These are phyloP conservation scores for Trematomus loennbergii DNA, from an alignment of 2,113 vertebrate genomes.

Conservation along the genomic window DNA sequence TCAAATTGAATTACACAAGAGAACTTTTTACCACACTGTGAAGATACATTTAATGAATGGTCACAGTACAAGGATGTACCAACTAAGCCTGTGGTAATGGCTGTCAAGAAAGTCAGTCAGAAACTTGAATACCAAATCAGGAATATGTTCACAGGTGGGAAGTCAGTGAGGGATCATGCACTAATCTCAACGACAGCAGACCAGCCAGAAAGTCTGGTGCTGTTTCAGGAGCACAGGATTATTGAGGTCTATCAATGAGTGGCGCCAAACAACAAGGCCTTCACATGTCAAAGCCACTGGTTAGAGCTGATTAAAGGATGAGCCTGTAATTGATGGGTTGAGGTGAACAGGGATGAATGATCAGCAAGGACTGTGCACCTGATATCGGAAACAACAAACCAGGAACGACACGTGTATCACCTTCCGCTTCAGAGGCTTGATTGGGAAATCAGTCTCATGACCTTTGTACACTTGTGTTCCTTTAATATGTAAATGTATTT, in stretches of 20 bases:
- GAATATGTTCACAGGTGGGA: background rate
- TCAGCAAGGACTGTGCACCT: background rate
- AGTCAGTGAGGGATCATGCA: background rate
- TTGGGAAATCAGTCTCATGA: background rate
- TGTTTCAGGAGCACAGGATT: background rate
- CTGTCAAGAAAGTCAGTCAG: background rate
- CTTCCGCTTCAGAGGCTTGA: background rate
- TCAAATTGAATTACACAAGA: background rate
- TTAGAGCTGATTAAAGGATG: constrained; percentile 46
- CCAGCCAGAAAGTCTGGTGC: background rate
- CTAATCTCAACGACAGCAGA: background rate
- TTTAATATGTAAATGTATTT: background rate
- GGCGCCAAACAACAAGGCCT: background rate
- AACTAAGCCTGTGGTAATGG: background rate
- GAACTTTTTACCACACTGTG: background rate
- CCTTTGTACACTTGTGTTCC: background rate
- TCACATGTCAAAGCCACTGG: constrained; percentile 25
- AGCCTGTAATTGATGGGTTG: constrained; percentile 32
- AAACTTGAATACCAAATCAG: background rate
- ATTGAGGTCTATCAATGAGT: background rate
- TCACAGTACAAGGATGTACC: background rate
- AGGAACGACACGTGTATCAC: background rate
- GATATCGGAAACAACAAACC: background rate
- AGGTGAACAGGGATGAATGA: constrained; percentile 13
- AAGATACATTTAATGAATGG: too few species aligned